Conservation (phyloP, 64 coral and sea anemone genomes). For the Stichodactyla helianthus region DNA sequence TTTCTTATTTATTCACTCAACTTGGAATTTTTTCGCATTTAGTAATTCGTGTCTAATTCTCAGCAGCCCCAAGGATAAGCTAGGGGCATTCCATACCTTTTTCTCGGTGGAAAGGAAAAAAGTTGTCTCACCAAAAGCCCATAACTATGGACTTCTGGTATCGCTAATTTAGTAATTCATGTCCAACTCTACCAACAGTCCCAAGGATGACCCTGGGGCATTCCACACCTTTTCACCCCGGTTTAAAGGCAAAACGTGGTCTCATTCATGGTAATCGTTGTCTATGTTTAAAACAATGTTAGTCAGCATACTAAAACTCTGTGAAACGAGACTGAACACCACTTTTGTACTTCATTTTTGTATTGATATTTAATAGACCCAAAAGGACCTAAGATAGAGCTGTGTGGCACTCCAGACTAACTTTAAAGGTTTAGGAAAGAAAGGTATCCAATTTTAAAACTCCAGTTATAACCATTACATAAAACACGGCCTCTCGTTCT, state of each 20-base stretch:
- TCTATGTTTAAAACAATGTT: too few species aligned
- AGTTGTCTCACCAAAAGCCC: neutral
- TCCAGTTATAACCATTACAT: neutral
- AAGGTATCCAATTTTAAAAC: neutral
- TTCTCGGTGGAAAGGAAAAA: neutral
- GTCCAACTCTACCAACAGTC: neutral
- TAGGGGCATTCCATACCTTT: neutral
- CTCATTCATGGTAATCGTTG: too few species aligned
- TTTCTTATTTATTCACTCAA: neutral
- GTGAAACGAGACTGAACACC: neutral
- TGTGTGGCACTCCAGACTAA: neutral
- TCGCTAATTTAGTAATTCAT: neutral
- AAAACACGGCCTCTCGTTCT: too few species aligned
- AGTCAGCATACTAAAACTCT: too few species aligned
- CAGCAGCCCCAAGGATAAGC: neutral
- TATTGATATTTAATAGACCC: neutral
- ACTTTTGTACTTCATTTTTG: neutral
- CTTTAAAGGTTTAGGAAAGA: neutral
- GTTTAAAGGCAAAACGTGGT: neutral
- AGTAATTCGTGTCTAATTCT: neutral
- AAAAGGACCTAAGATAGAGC: neutral
- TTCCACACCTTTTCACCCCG: neutral
- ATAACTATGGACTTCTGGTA: too few species aligned
- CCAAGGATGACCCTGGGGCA: neutral
- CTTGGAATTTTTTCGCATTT: neutral